Evolutionary conservation across 23 tunicate species (phyloP), one percentile per base, ranked within the genome.

Genomic region (Halocynthia roretzi): DNA sequence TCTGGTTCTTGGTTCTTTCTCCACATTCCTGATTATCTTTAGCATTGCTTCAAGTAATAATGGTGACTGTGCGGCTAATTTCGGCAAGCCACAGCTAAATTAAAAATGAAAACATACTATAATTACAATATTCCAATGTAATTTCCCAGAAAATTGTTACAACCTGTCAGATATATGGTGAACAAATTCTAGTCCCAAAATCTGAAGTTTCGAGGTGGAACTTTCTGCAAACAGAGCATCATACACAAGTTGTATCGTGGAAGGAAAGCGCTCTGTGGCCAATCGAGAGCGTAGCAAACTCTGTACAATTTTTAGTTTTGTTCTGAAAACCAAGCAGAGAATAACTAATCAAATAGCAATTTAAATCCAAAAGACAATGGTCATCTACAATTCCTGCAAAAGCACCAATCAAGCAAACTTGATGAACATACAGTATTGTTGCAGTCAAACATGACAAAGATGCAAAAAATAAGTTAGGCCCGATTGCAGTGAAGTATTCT

Each of bases 211-310:
- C 8, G 84, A 61, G 57, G 70, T 84, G 23, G 80, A 77, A 53
- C 19, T 6, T 72, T 83, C 77, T 15, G 74, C 83, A 81, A 91
- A 91, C 83, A 91, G 69, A 50, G 92, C 97, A 71, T 85, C 97
- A 64, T 85, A 85, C 8, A 77, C 83, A 12, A 85, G 56, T 77
- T 91, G 97, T 11, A 91, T 81, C 8, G 77, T 76, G 8, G 61
- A 77, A 5, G 97, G 97, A 61, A 91, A 71, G 10, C 76, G 67
- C 53, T 81, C 86, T 5, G 81, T 84, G n/a, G 84, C 83, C 5
- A 61, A 63, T 15, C 61, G 62, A 7, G 87, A 91, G 48, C 97
- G 84, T 11, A 71, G 77, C 69, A 91, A 31, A 65, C 67, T 76
- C 10, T 53, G 11, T 23, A 91, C 54, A 53, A 91, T 56, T 54